Evolutionary conservation across 2,888 invertebrate genomes (phyloP).

Genomic region (Acrocera orbiculus): DNA sequence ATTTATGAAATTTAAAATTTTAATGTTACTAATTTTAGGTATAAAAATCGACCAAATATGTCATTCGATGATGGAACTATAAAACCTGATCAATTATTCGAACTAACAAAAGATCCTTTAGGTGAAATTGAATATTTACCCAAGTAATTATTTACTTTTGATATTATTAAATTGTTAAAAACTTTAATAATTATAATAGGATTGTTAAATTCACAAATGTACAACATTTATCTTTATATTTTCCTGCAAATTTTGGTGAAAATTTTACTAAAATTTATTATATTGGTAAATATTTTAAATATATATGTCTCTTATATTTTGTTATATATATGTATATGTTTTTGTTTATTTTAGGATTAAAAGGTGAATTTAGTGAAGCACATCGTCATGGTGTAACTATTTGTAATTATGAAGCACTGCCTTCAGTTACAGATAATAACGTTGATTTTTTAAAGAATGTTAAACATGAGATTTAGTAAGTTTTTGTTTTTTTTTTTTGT

Average conservation of each 20-base stretch:
- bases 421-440: constrained; percentile 75
- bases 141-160: constrained; percentile 43
- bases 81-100: constrained; percentile 77
- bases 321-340: not conserved
- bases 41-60: constrained; percentile 85
- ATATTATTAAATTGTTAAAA: not conserved
- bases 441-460: too few relatives aligned
- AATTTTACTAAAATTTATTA: constrained; percentile 79
- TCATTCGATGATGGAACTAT: constrained; percentile 72
- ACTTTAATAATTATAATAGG: not conserved
- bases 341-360: constrained; percentile 34
- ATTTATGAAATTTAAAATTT: not conserved
- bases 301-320: constrained; percentile 2
- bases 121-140: constrained; percentile 77
- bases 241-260: constrained; percentile 73
- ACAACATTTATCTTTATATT: constrained; percentile 74
- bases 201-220: constrained; percentile 60
- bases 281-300: constrained; percentile 39
- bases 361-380: constrained; percentile 76
- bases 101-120: constrained; percentile 57
- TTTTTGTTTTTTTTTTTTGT: too few relatives aligned
- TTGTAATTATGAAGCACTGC: constrained; percentile 73
- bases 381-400: constrained; percentile 81
- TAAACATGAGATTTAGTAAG: too few relatives aligned
- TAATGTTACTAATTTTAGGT: constrained; percentile 37